Base-by-base conservation (phyloP, 2,797 vertebrate genomes). In the Sarcophilus harrisii region DNA sequence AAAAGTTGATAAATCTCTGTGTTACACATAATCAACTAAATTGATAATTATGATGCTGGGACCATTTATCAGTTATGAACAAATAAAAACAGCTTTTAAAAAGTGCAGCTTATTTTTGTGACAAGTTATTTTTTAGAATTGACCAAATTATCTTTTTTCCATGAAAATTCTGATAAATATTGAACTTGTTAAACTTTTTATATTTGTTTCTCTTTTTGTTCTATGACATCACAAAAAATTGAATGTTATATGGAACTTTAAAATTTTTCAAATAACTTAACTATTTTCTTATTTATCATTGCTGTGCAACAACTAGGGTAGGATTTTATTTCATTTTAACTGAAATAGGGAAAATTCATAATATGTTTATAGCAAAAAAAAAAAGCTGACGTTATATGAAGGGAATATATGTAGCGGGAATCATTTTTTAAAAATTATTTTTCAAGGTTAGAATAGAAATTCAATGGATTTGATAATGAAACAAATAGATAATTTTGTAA, bases 111-210 rank as follows among this genome's bases (percentile, higher is more conserved):
- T 13, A 90, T 4, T 89, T 21, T 92, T 93, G 62, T 92, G 87
- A 95, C 90, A 92, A 2, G 5, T 58, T 0, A 57, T 55, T 94
- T 28, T 91, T 58, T 49, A 92, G 13, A 55, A 1, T 1, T 94
- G 45, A 52, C 28, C 38, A 81, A 94, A 27, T 87, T 49, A 45
- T 57, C 32, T 52, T 62, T 58, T 38, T 58, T 10, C 28, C 28
- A 32, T 66, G 58, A 87, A 90, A 49, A 90, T 16, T 96, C 38
- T 95, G 49, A 92, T 73, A 96, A 81, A 90, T 90, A 28, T 93
- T 45, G 38, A 58, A 91, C 32, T 45, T 95, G 95, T 96, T 91
- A 18, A 94, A 93, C 94, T 29, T 93, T 62, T 57, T n/a, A 12
- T 8, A 57, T 89, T 90, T 59, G 12, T 62, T 94, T 58, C 29